Percentiles rank a stretch among this genome's conserved stretches.
Evolutionary conservation across 2,797 vertebrate species (phyloP).

Genomic region (Hypotaenidia philippensis): DNA sequence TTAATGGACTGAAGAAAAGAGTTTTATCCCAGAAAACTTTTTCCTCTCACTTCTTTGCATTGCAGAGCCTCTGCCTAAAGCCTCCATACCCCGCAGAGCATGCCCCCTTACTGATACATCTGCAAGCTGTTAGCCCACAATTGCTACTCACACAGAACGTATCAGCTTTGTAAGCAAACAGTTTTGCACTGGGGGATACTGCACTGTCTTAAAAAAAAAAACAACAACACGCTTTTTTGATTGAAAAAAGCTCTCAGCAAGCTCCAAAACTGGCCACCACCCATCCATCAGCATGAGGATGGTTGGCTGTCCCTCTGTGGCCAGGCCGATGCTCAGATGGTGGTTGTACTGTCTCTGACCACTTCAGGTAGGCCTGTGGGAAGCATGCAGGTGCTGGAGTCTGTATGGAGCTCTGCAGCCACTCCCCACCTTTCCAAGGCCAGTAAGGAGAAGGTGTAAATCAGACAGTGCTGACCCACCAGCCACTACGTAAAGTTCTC

Average conservation of each 20-base stretch:
- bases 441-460: background rate
- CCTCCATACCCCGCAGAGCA: background rate
- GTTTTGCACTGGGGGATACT: background rate
- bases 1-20: background rate
- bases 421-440: background rate
- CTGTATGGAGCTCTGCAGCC: background rate
- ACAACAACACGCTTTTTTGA: background rate
- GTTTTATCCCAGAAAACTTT: background rate
- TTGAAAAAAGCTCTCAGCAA: background rate
- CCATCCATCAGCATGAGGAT: fast-evolving
- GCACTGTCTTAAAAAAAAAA: background rate
- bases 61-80: background rate
- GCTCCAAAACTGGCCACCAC: background rate
- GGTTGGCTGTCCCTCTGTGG: background rate
- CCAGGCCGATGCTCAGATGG: fast-evolving
- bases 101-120: background rate
- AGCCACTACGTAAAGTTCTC: background rate
- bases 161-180: background rate
- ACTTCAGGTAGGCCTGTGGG: fast-evolving
- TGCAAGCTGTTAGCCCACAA: background rate
- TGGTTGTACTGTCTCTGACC: background rate
- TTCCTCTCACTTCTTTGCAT: background rate
- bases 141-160: fast-evolving
- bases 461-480: background rate
- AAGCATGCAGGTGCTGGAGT: fast-evolving